phyloP scores from a whole-genome alignment of 2,113 vertebrate species.

The Eonycteris spelaea region DNA sequence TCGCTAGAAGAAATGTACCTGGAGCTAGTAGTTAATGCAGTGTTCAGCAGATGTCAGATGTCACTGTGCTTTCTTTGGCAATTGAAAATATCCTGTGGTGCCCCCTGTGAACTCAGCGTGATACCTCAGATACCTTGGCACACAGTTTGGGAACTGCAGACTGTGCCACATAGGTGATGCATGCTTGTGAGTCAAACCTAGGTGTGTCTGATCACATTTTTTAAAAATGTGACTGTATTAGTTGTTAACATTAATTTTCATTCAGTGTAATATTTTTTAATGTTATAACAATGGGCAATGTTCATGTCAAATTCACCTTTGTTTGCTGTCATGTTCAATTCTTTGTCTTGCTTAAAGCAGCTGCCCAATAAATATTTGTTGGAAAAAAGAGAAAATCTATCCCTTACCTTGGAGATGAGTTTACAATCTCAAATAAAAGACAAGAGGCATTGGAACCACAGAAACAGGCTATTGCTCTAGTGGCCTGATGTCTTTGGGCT shows the following conservation, averaged over 20 bases:
- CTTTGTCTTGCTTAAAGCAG: not conserved
- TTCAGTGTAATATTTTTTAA: not conserved
- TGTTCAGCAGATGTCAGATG: not conserved
- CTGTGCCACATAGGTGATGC: not conserved
- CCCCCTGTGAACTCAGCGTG: not conserved
- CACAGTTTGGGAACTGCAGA: not conserved
- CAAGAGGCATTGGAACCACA: not conserved
- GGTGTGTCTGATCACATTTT: not conserved
- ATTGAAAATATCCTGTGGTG: not conserved
- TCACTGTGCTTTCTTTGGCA: not conserved
- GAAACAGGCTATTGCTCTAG: not conserved
- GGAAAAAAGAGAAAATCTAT: not conserved
- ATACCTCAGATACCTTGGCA: not conserved
- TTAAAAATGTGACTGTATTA: not conserved
- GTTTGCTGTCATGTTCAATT: conserved; percentile 1
- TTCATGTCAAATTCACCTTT: not conserved
- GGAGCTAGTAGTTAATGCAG: not conserved
- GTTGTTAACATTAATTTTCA: conserved; percentile 15
- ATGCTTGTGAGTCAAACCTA: not conserved
- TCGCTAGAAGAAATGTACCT: not conserved
- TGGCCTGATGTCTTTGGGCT: not conserved
- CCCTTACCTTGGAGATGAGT: not conserved
- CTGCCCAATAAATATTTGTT: not conserved
- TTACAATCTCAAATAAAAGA: conserved; percentile 13
- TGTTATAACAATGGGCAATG: not conserved